Evolutionary conservation across 1,140 invertebrate genomes (phyloP), one percentile per base, ranked within the genome.

Genomic region (Teleopsis dalmanni): DNA sequence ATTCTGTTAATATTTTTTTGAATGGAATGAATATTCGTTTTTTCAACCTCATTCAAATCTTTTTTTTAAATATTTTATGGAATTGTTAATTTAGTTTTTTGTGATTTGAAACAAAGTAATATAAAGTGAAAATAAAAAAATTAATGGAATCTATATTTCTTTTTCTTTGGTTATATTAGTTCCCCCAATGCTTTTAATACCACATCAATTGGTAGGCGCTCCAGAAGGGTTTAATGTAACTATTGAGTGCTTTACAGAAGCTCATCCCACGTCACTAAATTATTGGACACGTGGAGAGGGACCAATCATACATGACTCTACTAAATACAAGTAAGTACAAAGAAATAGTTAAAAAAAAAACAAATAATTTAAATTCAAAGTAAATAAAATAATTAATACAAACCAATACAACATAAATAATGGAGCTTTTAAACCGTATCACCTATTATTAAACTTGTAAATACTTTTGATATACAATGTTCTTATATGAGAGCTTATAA

Each of bases 241-340:
- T 11, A 74, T 95, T 51, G 89, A 92, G 73, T 94, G 91, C 70
- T 84, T 86, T 65, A 90, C 88, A 1, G 91, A 94, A 73, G 89
- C 90, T 18, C 87, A 91, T 75, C 91, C 91, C 11, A 88, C 84
- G 11, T 91, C 90, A 9, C 75, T 93, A 33, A 92, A 93, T 72
- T 93, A 92, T 70, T 95, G 91, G 91, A 90, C 87, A 6, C 72
- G 85, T 48, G 87, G 90, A 57, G 86, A 89, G 61, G 86, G 86
- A 16, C 80, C 86, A 60, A 92, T 93, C 84, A 90, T 93, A 47
- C 87, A 91, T 59, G 87, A 91, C 59, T 87, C 82, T 35, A 71
- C 74, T 41, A 92, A 92, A 72, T 91, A 91, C 71, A 83, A 83
- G 68, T 71, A 36, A 58, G 60, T 53, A 6, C 22, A 36, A 34